Percentiles rank a stretch among this genome's conserved stretches.
Conservation (phyloP, 2,888 invertebrate genomes). For the Nephrotoma guestfalica region DNA sequence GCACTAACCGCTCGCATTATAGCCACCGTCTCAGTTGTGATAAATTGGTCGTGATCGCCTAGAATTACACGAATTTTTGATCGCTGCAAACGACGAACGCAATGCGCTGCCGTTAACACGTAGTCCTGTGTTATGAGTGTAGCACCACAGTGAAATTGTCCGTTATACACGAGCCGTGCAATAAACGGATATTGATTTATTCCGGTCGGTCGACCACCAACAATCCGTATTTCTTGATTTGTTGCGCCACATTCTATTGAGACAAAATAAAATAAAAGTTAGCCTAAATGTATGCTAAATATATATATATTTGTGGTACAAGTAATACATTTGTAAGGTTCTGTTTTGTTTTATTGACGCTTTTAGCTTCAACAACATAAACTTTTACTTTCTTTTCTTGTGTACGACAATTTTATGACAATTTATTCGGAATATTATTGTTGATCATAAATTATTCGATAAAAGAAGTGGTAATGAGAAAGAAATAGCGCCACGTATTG, state of each 20-base stretch:
- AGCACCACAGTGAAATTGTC: conserved; percentile 78
- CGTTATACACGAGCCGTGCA: conserved; percentile 72
- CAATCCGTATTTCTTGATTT: conserved; percentile 76
- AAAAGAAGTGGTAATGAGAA: neutral
- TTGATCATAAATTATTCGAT: neutral
- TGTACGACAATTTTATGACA: neutral
- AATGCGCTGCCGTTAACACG: conserved; percentile 77
- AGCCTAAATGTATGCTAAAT: neutral
- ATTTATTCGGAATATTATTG: neutral
- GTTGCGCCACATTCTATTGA: conserved; percentile 60
- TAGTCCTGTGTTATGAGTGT: conserved; percentile 70
- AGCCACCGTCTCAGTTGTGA: conserved; percentile 60
- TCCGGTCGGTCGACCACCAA: conserved; percentile 69
- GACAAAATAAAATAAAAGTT: neutral
- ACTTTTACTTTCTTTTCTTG: neutral
- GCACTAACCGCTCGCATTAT: conserved; percentile 69
- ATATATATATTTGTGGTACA: no score
- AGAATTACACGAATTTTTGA: conserved; percentile 70
- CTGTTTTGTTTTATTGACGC: neutral
- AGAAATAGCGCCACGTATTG: neutral
- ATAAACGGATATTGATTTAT: conserved; percentile 80
- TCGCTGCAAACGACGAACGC: conserved; percentile 63
- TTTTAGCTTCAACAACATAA: neutral
- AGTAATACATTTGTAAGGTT: neutral
- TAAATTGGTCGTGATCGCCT: conserved; percentile 72